Evolutionary conservation across 2,888 invertebrate species (phyloP).

Genomic region (Pyrgus malvae): DNA sequence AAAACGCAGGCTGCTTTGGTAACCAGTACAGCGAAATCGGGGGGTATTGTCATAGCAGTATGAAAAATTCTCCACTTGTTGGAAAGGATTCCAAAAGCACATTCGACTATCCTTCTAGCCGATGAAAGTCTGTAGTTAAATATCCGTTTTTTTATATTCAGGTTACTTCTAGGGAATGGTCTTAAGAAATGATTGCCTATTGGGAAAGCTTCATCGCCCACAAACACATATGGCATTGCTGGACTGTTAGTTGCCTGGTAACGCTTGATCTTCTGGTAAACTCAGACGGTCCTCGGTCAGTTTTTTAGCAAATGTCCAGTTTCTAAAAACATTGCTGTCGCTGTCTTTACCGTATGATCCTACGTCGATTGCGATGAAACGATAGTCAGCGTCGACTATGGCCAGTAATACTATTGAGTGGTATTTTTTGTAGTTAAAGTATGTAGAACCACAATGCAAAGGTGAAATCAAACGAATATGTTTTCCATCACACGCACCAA

Average conservation of each 20-base stretch:
- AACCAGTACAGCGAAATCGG: slow-evolving; percentile 26
- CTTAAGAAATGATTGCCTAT: slow-evolving; percentile 31
- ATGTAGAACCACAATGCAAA: slow-evolving; percentile 32
- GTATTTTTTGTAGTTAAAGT: slow-evolving; percentile 32
- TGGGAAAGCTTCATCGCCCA: too few species aligned
- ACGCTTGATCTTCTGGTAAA: slow-evolving; percentile 23
- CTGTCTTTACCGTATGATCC: slow-evolving; percentile 32
- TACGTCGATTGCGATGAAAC: too few species aligned
- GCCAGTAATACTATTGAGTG: slow-evolving; percentile 34
- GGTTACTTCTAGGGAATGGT: slow-evolving; percentile 30
- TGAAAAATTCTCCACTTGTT: slow-evolving; percentile 32
- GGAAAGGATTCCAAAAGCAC: too few species aligned
- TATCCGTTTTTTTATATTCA: slow-evolving; percentile 29
- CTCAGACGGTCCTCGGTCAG: slow-evolving; percentile 30
- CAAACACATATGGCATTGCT: slow-evolving; percentile 34
- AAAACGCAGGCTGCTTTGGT: too few species aligned
- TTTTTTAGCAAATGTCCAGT: slow-evolving; percentile 26
- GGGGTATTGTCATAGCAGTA: slow-evolving; percentile 30
- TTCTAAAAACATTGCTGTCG: slow-evolving; percentile 22
- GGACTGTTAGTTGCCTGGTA: too few species aligned
- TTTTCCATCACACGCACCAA: slow-evolving; percentile 31
- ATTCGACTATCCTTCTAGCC: too few species aligned
- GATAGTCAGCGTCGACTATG: slow-evolving; percentile 31
- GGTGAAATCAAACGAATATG: slow-evolving; percentile 34
- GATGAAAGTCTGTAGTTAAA: too few species aligned